Evolutionary conservation across 1,140 invertebrate species (phyloP).

Genomic region (Drosophila murphyi): DNA sequence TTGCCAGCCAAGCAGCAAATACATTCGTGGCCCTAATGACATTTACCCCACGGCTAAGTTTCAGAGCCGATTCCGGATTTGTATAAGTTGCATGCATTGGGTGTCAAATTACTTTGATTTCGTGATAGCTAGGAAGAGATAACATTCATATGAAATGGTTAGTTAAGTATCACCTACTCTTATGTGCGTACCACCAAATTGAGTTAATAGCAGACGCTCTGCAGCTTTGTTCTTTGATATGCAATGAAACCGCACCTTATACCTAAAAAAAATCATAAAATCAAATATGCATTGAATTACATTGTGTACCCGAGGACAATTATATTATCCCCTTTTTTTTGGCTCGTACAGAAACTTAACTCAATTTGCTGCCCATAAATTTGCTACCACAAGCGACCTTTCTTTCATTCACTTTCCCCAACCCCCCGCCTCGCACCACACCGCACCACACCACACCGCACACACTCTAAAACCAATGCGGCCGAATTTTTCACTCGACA

Average conservation of each 20-base stretch:
- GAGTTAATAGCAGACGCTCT: too few relatives aligned
- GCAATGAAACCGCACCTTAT: slow-evolving; percentile 47
- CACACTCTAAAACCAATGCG: slow-evolving; percentile 54
- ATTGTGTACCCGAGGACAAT: slow-evolving; percentile 64
- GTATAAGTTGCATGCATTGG: neutral
- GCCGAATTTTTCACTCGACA: slow-evolving; percentile 71
- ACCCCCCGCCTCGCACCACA: neutral
- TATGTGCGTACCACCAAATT: neutral
- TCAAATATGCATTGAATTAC: slow-evolving; percentile 83
- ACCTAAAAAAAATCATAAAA: slow-evolving; percentile 70
- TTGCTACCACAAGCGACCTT: slow-evolving; percentile 65
- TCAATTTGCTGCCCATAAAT: slow-evolving; percentile 76
- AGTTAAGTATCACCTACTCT: neutral
- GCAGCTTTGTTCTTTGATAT: slow-evolving; percentile 39
- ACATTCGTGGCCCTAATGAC: slow-evolving; percentile 61
- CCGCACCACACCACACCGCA: neutral
- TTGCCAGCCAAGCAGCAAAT: slow-evolving; percentile 71
- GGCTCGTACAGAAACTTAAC: slow-evolving; percentile 60
- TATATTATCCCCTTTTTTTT: slow-evolving; percentile 68
- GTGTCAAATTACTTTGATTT: neutral
- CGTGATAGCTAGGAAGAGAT: neutral
- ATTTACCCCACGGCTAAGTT: slow-evolving; percentile 41
- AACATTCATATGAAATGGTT: neutral
- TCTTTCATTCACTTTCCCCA: neutral
- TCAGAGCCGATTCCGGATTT: neutral